Conservation (phyloP, 2,888 invertebrate genomes). For the Elaeidobius kamerunicus region DNA sequence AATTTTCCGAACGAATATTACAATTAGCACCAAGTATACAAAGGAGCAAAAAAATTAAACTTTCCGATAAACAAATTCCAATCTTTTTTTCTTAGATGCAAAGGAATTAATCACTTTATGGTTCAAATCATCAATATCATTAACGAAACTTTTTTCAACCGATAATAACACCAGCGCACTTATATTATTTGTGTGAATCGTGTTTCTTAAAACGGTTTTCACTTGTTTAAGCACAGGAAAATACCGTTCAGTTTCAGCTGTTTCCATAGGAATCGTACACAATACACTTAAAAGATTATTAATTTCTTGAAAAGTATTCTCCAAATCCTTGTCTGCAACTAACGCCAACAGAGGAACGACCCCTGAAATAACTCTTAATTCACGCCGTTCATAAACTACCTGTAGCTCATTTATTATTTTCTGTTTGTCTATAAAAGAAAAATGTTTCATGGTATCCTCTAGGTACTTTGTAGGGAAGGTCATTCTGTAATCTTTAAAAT, state of each 20-base stretch:
- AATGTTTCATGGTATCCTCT: conserved; percentile 14
- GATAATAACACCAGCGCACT: conserved; percentile 15
- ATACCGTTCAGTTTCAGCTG: conserved; percentile 17
- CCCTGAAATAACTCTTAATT: conserved; percentile 20
- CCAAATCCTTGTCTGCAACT: conserved; percentile 12
- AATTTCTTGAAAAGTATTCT: conserved; percentile 18
- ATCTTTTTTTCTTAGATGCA: conserved; percentile 18
- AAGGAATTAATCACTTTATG: conserved; percentile 21
- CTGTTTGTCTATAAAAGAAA: conserved; percentile 20
- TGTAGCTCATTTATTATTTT: conserved; percentile 21
- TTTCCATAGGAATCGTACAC: conserved; percentile 21
- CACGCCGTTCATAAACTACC: conserved; percentile 23
- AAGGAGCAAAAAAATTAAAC: conserved; percentile 10
- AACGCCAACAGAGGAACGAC: conserved; percentile 18
- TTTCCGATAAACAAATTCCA: conserved; percentile 24
- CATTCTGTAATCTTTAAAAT: conserved; percentile 17
- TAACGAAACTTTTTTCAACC: conserved; percentile 17
- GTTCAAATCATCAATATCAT: conserved; percentile 24
- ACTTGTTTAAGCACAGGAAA: conserved; percentile 16
- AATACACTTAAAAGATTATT: conserved; percentile 20
- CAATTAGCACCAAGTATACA: too few relatives aligned
- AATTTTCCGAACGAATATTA: too few relatives aligned
- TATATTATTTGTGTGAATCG: conserved; percentile 3
- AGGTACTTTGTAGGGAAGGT: conserved; percentile 17
- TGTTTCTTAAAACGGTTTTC: conserved; percentile 19